phyloP scores from a whole-genome alignment of 2,888 invertebrate species.

The Leptopilina myrica region DNA sequence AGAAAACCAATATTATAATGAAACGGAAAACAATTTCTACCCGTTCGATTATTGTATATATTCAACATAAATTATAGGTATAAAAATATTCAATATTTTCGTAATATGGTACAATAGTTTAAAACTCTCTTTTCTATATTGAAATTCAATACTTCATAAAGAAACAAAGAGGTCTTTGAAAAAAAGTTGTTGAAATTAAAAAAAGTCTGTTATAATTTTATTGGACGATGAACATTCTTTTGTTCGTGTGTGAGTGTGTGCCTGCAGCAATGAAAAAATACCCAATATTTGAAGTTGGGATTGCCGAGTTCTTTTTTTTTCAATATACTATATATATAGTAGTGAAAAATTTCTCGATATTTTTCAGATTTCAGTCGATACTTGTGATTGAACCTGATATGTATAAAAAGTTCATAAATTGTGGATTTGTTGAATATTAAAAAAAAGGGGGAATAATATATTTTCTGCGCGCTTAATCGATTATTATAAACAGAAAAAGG shows the following conservation, averaged over 20 bases:
- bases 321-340: neutral
- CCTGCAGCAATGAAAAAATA: constrained; percentile 12
- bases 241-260: neutral
- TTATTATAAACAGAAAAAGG: too few species aligned
- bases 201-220: constrained; percentile 12
- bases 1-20: too few species aligned
- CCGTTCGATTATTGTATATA: neutral
- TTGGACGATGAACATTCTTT: constrained; percentile 15
- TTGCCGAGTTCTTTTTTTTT: constrained; percentile 1
- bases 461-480: too few species aligned
- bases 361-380: constrained; percentile 1
- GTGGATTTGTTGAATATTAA: constrained; percentile 4
- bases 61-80: neutral
- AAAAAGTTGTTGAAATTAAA: constrained; percentile 15
- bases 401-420: neutral
- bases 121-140: neutral
- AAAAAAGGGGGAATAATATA: neutral
- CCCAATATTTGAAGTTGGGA: constrained; percentile 15
- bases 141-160: constrained; percentile 12
- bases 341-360: constrained; percentile 3
- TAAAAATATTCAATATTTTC: neutral
- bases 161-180: constrained; percentile 1
- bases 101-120: neutral
- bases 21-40: too few species aligned
- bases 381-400: neutral